phyloP scores from a whole-genome alignment of 2,888 invertebrate genomes.

The Philonicus albiceps region DNA sequence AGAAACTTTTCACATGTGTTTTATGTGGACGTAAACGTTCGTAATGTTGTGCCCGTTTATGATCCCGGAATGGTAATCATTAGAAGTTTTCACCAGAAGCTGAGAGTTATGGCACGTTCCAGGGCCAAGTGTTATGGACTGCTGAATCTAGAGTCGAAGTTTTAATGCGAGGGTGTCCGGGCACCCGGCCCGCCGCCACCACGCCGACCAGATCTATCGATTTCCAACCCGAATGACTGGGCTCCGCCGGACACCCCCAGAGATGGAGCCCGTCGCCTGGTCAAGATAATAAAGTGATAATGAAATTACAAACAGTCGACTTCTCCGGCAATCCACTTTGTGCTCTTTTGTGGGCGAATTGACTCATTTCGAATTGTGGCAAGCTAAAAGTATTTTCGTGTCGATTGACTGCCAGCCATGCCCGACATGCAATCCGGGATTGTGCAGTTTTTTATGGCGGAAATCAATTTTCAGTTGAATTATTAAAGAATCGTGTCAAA shows the following conservation, averaged over 20 bases:
- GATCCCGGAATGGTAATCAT: constrained; percentile 35
- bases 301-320: background rate
- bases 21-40: constrained; percentile 16
- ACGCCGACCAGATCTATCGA: background rate
- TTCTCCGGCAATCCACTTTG: background rate
- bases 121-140: constrained; percentile 31
- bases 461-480: background rate
- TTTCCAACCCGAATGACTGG: background rate
- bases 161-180: background rate
- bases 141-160: constrained; percentile 7
- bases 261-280: background rate
- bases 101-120: constrained; percentile 26
- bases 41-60: constrained; percentile 25
- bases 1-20: constrained; percentile 35
- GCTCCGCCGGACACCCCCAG: background rate
- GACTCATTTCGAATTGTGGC: background rate
- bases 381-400: background rate
- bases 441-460: background rate
- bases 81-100: constrained; percentile 27
- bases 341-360: background rate
- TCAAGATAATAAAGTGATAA: background rate
- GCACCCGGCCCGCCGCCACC: background rate
- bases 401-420: background rate
- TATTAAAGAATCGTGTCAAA: background rate
- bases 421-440: background rate